Evolutionary conservation across 2,888 invertebrate species (phyloP), one percentile per base, ranked within the genome.

Genomic region (Ctena decussata): DNA sequence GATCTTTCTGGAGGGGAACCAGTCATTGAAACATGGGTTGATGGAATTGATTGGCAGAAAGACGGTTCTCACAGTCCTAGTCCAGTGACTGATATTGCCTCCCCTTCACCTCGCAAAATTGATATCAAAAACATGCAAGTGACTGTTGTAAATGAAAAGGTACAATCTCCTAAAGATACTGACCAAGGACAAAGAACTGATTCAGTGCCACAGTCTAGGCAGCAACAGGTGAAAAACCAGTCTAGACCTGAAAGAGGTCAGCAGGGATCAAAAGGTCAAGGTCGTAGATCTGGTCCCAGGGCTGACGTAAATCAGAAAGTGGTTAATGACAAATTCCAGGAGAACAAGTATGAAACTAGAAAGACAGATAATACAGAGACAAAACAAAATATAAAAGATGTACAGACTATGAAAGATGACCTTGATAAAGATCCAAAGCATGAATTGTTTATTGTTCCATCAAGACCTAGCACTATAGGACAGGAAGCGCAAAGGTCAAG

Each of bases 51-150:
- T n/a, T 74, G 60, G 18, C 44, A 44, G 32, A 77, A 82, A 35
- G 65, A 65, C 35, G 0, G 21, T 2, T 65, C 65, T 0, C 84
- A 82, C 44, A 85, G 84, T 75, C 84, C 84, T 2, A 80, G 84
- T 72, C 82, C 86, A 60, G 77, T 85, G 27, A 81, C 76, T 15
- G 79, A 60, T 35, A 27, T 65, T 44, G 65, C 27, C 35, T 41
- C 74, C 27, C 81, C 80, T 6, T 84, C 85, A 80, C 84, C 82
- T 5, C 76, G 86, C 57, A 90, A 86, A 76, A 82, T 89, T 41
- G 87, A 89, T 65, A 83, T 89, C 65, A 91, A 90, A 57, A 91
- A 91, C 41, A 89, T 93, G 85, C 88, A 92, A 82, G 92, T 93
- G 8, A 94, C 93, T 46, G 92, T 93, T 35, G 86, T 90, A 0